Percentiles rank a stretch among this genome's conserved stretches.
These are phyloP conservation scores for Aphaenogaster floridana DNA, from an alignment of 1,140 invertebrate genomes.

Conservation along the genomic window DNA sequence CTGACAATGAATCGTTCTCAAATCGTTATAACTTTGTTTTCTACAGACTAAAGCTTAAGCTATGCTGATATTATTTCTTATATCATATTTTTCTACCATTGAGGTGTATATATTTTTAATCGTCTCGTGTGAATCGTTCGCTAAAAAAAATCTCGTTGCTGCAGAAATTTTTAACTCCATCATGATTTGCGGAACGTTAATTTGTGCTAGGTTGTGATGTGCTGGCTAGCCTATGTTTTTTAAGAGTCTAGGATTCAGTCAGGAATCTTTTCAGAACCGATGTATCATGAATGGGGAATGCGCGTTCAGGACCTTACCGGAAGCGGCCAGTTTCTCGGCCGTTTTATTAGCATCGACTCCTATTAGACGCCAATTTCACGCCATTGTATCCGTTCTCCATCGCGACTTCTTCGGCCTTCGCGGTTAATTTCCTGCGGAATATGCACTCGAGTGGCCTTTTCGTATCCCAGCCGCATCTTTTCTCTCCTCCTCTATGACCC, in stretches of 20 bases:
- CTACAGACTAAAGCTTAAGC: neutral
- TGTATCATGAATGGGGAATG: conserved; percentile 37
- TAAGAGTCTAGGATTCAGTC: neutral
- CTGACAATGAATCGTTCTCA: neutral
- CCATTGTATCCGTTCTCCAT: conserved; percentile 30
- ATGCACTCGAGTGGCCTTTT: conserved; percentile 27
- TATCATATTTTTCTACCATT: neutral
- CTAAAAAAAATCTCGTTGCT: neutral
- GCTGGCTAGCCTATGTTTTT: neutral
- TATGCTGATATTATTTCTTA: neutral
- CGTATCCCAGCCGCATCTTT: neutral
- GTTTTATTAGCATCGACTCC: conserved; percentile 33
- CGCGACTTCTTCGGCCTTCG: conserved; percentile 30
- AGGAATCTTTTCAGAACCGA: conserved; percentile 28
- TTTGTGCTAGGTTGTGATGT: neutral
- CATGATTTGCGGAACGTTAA: neutral
- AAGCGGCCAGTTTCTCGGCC: conserved; percentile 71
- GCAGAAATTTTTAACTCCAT: neutral
- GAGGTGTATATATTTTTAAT: neutral
- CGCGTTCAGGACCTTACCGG: conserved; percentile 53
- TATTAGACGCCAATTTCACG: conserved; percentile 46
- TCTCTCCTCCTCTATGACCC: neutral
- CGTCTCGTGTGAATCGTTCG: neutral
- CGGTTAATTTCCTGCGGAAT: conserved; percentile 64
- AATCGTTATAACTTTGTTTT: neutral